These are phyloP conservation scores for Eolophus roseicapilla DNA, from an alignment of 2,113 vertebrate species.

Conservation along the genomic window DNA sequence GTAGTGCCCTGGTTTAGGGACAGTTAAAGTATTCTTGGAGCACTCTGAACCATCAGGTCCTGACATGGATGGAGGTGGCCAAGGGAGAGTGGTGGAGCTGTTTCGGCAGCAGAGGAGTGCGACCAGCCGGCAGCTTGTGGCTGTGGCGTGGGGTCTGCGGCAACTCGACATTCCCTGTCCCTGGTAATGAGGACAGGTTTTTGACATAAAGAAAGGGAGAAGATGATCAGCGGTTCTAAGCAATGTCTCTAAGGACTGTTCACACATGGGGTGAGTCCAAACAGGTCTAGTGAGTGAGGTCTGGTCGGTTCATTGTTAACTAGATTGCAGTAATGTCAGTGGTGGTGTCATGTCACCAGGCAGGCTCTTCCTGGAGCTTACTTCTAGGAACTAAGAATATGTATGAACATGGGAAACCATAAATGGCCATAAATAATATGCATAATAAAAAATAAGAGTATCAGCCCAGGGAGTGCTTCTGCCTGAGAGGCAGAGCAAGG, in stretches of 20 bases:
- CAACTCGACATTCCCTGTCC: neutral
- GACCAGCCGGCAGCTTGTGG: too few relatives aligned
- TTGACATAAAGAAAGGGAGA: neutral
- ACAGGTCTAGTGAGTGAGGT: accelerated
- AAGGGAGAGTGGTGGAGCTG: neutral
- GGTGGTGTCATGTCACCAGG: accelerated
- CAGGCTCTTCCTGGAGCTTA: neutral
- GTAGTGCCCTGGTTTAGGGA: neutral
- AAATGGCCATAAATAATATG: neutral
- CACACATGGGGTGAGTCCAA: neutral
- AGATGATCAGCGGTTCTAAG: neutral
- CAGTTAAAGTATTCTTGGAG: neutral
- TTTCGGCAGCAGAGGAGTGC: neutral
- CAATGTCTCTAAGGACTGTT: neutral
- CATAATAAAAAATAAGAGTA: neutral
- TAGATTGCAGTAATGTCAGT: neutral
- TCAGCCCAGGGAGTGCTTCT: neutral
- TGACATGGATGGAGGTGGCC: neutral
- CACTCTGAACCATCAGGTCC: accelerated
- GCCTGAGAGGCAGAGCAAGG: neutral
- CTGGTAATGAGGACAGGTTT: neutral
- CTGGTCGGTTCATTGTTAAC: neutral
- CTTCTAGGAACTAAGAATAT: neutral
- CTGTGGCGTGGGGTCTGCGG: neutral
- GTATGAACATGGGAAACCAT: neutral